These are phyloP conservation scores for Podarcis cretensis DNA, from an alignment of 2,113 vertebrate species.

Conservation along the genomic window DNA sequence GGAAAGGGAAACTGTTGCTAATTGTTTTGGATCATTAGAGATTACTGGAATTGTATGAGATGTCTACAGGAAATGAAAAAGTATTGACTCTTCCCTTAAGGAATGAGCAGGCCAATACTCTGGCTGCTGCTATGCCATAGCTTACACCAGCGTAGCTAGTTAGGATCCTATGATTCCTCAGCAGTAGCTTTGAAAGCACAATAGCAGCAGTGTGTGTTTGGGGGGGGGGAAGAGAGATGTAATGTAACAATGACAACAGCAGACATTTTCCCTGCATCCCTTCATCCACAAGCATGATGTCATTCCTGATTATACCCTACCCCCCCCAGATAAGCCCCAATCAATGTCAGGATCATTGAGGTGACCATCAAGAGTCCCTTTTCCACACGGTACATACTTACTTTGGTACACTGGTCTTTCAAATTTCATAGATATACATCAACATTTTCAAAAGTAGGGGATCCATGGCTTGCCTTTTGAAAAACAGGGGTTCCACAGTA, in stretches of 20 bases:
- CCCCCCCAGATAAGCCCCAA: background rate
- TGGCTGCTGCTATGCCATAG: background rate
- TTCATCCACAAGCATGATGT: background rate
- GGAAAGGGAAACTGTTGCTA: background rate
- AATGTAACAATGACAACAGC: too few species aligned
- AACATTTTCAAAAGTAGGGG: too few species aligned
- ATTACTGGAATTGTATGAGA: slow-evolving; percentile 20
- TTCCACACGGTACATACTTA: too few species aligned
- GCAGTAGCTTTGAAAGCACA: background rate
- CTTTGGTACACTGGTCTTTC: too few species aligned
- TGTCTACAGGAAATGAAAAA: background rate
- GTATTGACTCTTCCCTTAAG: background rate
- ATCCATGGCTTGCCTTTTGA: too few species aligned
- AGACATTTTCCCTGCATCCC: too few species aligned
- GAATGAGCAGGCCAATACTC: background rate
- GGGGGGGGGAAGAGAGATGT: background rate
- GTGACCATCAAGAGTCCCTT: background rate
- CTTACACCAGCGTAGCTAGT: background rate
- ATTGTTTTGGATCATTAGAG: slow-evolving; percentile 32
- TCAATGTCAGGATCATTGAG: background rate
- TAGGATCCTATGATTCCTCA: background rate
- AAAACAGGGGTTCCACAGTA: too few species aligned
- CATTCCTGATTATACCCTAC: background rate
- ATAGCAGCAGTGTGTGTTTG: background rate
- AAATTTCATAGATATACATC: too few species aligned